These are phyloP conservation scores for Lordiphosa clarofinis DNA, from an alignment of 1,140 invertebrate genomes.

Conservation along the genomic window DNA sequence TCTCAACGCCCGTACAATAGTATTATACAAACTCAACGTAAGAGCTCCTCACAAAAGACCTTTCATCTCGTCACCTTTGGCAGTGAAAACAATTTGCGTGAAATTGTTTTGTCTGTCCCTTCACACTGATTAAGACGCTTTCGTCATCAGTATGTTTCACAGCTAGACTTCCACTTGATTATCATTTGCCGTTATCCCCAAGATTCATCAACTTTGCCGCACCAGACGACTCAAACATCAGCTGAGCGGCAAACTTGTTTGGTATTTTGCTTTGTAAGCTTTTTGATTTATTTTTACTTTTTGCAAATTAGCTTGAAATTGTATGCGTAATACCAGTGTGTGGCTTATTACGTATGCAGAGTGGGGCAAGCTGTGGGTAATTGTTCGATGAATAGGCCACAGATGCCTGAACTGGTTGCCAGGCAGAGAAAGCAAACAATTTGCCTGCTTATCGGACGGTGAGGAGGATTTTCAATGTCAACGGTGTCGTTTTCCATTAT, in stretches of 20 bases:
- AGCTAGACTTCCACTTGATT: slow-evolving; percentile 6
- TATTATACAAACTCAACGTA: not conserved
- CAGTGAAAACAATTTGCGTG: slow-evolving; percentile 42
- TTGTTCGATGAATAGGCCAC: too few species aligned
- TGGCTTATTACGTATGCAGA: slow-evolving; percentile 43
- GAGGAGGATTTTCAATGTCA: slow-evolving; percentile 61
- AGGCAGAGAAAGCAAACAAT: slow-evolving; percentile 30
- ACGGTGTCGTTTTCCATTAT: slow-evolving; percentile 53
- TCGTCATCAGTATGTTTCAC: slow-evolving; percentile 46
- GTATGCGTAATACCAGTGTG: slow-evolving; percentile 44
- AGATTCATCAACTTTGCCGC: slow-evolving; percentile 19
- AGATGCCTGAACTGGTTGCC: slow-evolving; percentile 41
- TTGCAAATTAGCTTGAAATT: slow-evolving; percentile 22
- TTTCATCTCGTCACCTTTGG: slow-evolving; percentile 25
- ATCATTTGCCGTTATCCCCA: too few species aligned
- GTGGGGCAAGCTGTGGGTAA: slow-evolving; percentile 3
- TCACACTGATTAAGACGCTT: slow-evolving; percentile 25
- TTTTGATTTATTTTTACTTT: slow-evolving; percentile 16
- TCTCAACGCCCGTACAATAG: slow-evolving; percentile 4
- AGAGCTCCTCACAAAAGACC: slow-evolving; percentile 9
- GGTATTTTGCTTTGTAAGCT: slow-evolving; percentile 15
- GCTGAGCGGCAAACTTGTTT: slow-evolving; percentile 45
- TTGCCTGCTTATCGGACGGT: slow-evolving; percentile 48
- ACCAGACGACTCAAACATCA: slow-evolving; percentile 55
- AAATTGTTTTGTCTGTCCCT: slow-evolving; percentile 31